Base-by-base conservation (phyloP, 2,797 vertebrate species). In the Enteromius treurensis region DNA sequence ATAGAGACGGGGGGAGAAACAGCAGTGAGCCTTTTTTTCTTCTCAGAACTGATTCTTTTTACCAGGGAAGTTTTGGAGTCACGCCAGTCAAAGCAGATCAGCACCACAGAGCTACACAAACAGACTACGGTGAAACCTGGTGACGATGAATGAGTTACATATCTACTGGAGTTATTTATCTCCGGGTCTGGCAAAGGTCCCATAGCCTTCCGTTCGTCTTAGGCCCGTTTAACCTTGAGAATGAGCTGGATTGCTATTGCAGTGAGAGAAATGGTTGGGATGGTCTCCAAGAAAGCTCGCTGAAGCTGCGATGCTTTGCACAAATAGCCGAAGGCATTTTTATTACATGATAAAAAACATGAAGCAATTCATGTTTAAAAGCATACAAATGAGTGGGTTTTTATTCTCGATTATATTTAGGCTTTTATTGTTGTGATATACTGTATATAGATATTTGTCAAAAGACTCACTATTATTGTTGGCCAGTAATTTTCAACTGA, bases 141-240 rank as follows among this genome's bases (percentile, higher is more conserved):
- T 88, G 83, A 90, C 93, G 94, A 94, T 90, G 89, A 92, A 94
- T 92, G 93, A 91, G 89, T 92, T 87, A 92, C 93, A 93, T 91
- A 93, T 92, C 86, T 90, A 87, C 83, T 88, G 87, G 85, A 76
- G 92, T 92, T 94, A 92, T 93, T 91, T 91, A 93, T 91, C 89
- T 90, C 88, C 84, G 42, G 87, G 86, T 86, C 88, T 91, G 92
- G 90, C 92, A 82, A 84, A 88, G 75, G 90, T 91, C 91, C 90
- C 83, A 84, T 74, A 82, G 91, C 90, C 90, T 91, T 89, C 90
- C 60, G 88, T 86, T 83, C 90, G 89, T 89, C 89, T 89, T 85
- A 88, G 91, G 91, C 91, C 89, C 86, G 75, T 94, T 94, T 95
- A 93, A 95, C 93, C 93, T 93, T 94, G 91, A 94, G 89, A 84